Conservation (phyloP, 2,113 vertebrate species). For the Monopterus albus region DNA sequence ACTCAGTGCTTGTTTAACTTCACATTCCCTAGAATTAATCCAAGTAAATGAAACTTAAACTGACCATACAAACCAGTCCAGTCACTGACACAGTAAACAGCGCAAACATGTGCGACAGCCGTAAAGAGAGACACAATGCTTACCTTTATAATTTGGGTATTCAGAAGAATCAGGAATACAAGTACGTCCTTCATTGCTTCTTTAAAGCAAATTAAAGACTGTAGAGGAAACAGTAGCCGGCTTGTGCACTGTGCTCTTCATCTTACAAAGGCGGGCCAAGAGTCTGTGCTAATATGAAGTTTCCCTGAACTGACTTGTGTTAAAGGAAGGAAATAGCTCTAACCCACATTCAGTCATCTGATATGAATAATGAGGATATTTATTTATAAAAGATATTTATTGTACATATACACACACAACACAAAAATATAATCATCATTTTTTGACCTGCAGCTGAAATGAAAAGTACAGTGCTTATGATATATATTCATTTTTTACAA, state of each 20-base stretch:
- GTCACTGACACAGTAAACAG: too few relatives aligned
- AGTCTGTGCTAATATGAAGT: slow-evolving; percentile 16
- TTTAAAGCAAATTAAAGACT: slow-evolving; percentile 15
- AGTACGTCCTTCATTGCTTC: slow-evolving; percentile 65
- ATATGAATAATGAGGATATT: slow-evolving; percentile 9
- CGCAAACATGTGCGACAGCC: neutral
- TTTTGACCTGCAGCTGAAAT: too few relatives aligned
- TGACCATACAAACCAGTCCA: neutral
- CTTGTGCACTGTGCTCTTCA: slow-evolving; percentile 27
- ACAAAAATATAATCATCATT: too few relatives aligned
- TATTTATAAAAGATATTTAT: too few relatives aligned
- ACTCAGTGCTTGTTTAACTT: neutral
- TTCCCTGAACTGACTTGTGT: slow-evolving; percentile 61
- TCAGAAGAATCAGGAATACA: slow-evolving; percentile 56
- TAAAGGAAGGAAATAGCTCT: slow-evolving; percentile 61
- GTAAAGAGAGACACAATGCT: slow-evolving; percentile 11
- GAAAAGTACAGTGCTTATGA: too few relatives aligned
- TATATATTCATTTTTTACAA: too few relatives aligned
- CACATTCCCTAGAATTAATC: neutral
- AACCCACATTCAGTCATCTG: slow-evolving; percentile 4
- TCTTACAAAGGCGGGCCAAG: slow-evolving; percentile 47
- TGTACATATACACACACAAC: too few relatives aligned
- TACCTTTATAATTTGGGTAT: slow-evolving; percentile 49
- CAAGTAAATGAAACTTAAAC: neutral
- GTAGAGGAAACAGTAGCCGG: slow-evolving; percentile 22